Evolutionary conservation across 1,140 invertebrate species (phyloP), one percentile per base, ranked within the genome.

Genomic region (Trinorchestia longiramus): DNA sequence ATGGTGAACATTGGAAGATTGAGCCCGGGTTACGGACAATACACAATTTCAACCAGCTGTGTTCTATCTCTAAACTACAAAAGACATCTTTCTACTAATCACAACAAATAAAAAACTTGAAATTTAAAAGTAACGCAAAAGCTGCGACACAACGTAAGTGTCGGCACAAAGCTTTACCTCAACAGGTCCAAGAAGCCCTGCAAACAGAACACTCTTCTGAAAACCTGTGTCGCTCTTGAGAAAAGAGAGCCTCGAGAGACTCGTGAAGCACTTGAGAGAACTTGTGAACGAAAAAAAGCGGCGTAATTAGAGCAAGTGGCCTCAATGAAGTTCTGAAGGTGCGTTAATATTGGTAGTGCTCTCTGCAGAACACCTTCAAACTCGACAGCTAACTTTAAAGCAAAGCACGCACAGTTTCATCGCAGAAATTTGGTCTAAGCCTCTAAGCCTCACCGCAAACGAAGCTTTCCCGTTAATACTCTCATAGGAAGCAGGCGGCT

Each of bases 321-420:
- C 36, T 47, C 43, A 94, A 94, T 94, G 92, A 94, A 94, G 43
- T 94, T 94, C 6, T n/a, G 41, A 43, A 45, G 44, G 92, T 19
- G 11, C 43, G 92, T 45, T 94, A 94, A 94, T 94, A 94, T 94
- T 94, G 92, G 44, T 43, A 40, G 92, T 43, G 92, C 92, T 94
- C 92, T 94, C 43, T 19, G 43, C 41, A 43, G 43, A 47, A 94
- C 43, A 43, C 41, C 44, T 94, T 94, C 92, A 40, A 94, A 94
- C 36, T 90, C 88, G n/a, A 43, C 88, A 42, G n/a, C 62, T 77
- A 77, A 77, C 62, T 77, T 77, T 77, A 77, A 11, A 77, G 62
- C 62, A 77, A 77, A 77, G 62, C 62, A 11, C 11, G 28, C 62
- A 11, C 15, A 77, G 62, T 77, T 77, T 77, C 62, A 77, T 77